These are phyloP conservation scores for Coenobita brevimanus DNA, from an alignment of 1,140 invertebrate genomes.

Conservation along the genomic window DNA sequence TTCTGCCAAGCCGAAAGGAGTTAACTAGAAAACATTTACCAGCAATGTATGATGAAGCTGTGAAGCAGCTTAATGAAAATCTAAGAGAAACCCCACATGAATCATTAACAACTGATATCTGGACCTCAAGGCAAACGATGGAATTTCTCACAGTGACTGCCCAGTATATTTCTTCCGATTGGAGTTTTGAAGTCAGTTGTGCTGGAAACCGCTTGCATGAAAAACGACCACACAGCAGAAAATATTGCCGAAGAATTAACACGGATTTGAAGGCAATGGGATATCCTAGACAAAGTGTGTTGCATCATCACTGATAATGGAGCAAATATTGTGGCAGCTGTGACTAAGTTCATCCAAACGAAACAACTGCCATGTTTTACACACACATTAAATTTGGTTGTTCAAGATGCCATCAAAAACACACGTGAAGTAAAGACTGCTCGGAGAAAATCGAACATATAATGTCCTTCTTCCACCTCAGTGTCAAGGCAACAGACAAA, in stretches of 20 bases:
- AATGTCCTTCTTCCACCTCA: slow-evolving; percentile 4
- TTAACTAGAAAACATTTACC: background rate
- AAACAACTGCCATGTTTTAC: slow-evolving; percentile 20
- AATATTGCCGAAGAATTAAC: slow-evolving; percentile 28
- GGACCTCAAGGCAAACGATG: slow-evolving; percentile 30
- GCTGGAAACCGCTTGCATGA: background rate
- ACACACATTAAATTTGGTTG: slow-evolving; percentile 17
- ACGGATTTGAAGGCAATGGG: slow-evolving; percentile 5
- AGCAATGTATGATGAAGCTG: background rate
- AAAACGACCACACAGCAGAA: background rate
- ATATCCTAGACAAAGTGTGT: slow-evolving; percentile 2
- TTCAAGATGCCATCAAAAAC: background rate
- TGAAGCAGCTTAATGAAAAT: background rate
- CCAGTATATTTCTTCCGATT: background rate
- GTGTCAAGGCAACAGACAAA: slow-evolving; percentile 1
- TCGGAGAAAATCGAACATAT: background rate
- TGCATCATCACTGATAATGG: slow-evolving; percentile 26
- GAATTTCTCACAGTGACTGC: slow-evolving; percentile 25
- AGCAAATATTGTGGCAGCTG: slow-evolving; percentile 12
- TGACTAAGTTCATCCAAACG: background rate
- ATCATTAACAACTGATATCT: slow-evolving; percentile 4
- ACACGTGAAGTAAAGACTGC: background rate
- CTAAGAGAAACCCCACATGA: background rate
- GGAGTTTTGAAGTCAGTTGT: background rate
- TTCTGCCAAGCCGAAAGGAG: background rate